A percentile compares a stretch with the other conserved stretches of the same genome.
phyloP scores from a whole-genome alignment of 2,113 vertebrate genomes.

The Lagopus leucura region DNA sequence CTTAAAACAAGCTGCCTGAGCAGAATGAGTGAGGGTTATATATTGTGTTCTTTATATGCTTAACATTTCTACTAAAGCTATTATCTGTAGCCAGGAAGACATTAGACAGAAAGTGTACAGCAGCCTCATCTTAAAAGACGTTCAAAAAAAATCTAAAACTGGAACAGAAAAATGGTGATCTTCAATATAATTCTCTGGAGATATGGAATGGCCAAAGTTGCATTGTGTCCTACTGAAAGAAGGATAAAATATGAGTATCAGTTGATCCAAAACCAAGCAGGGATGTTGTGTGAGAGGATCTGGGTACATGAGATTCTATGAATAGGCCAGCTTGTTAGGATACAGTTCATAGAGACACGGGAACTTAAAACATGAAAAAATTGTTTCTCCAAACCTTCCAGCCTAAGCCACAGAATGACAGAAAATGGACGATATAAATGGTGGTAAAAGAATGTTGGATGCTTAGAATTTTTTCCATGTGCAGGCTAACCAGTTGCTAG shows the following conservation, averaged over 20 bases:
- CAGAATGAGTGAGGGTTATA: not conserved
- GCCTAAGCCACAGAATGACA: not conserved
- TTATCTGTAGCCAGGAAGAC: not conserved
- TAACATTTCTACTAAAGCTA: not conserved
- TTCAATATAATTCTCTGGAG: not conserved
- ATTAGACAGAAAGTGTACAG: not conserved
- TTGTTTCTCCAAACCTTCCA: not conserved
- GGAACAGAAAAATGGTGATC: not conserved
- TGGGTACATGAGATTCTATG: accelerated
- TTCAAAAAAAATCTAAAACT: not conserved
- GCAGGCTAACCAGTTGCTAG: not conserved
- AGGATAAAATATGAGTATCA: not conserved
- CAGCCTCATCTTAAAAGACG: not conserved
- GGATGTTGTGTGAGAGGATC: not conserved
- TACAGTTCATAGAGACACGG: no score
- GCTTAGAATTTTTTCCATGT: not conserved
- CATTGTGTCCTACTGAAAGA: not conserved
- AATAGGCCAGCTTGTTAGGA: not conserved
- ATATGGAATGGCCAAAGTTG: not conserved
- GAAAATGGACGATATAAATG: not conserved
- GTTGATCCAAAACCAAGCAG: not conserved
- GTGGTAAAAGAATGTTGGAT: not conserved
- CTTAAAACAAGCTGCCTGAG: conserved; percentile 12
- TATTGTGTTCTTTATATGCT: not conserved
- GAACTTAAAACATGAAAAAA: not conserved